A percentile compares a stretch with the other conserved stretches of the same genome.
phyloP scores from a whole-genome alignment of 2,888 invertebrate genomes.

The Endomychus coccineus region DNA sequence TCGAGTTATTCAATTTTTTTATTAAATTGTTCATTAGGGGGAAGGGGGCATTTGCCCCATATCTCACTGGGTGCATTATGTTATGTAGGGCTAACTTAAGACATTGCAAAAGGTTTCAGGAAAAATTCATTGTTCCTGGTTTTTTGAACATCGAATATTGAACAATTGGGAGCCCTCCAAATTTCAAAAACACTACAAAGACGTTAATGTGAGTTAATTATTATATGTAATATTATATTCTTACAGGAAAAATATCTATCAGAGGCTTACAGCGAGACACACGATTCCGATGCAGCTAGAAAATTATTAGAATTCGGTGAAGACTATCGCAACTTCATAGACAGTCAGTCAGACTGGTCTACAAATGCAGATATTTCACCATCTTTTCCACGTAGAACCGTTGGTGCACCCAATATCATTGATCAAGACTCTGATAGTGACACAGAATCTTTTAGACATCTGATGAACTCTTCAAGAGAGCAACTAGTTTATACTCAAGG shows the following conservation, averaged over 20 bases:
- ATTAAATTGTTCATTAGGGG: too few relatives aligned
- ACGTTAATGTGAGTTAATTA: too few relatives aligned
- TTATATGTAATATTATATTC: too few relatives aligned
- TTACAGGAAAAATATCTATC: constrained; percentile 83
- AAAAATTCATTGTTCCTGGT: too few relatives aligned
- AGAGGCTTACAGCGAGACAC: constrained; percentile 81
- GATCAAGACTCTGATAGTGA: constrained; percentile 38
- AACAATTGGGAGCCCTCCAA: too few relatives aligned
- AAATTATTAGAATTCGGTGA: constrained; percentile 80
- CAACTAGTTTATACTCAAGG: constrained; percentile 36
- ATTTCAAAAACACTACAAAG: too few relatives aligned
- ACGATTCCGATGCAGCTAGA: constrained; percentile 78
- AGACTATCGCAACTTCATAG: constrained; percentile 82
- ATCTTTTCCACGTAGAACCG: constrained; percentile 36
- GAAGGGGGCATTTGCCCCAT: too few relatives aligned
- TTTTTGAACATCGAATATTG: too few relatives aligned
- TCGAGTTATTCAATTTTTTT: too few relatives aligned
- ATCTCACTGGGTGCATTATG: too few relatives aligned
- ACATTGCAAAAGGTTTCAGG: too few relatives aligned
- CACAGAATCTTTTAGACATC: constrained; percentile 37
- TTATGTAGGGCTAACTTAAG: too few relatives aligned
- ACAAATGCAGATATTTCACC: constrained; percentile 51
- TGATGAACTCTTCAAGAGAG: constrained; percentile 37
- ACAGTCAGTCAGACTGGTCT: constrained; percentile 85
- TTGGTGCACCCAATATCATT: constrained; percentile 7